Evolutionary conservation across 2,113 vertebrate species (phyloP), one percentile per base, ranked within the genome.

Genomic region (Crypturellus undulatus): DNA sequence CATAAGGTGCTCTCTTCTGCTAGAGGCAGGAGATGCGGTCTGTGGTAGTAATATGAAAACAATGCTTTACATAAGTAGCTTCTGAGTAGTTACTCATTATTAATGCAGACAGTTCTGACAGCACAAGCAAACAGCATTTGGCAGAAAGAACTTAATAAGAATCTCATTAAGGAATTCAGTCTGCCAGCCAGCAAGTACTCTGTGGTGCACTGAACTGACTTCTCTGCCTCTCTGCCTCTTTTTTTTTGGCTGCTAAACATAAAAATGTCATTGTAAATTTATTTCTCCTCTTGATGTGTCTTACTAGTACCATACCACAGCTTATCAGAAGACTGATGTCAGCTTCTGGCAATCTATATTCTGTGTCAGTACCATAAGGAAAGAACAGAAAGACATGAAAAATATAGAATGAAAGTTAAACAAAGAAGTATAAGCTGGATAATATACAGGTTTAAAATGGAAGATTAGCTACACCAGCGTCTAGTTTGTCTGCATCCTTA

Each of bases 91-190:
- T 82, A 65, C 60, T 96, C 68, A 72, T 97, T 96, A 96, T 92
- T 80, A 93, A 94, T 92, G 93, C 52, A 65, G 89, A 92, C 89
- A 87, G 40, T 89, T 96, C 84, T 88, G 94, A 95, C 81, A 94
- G 64, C 59, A 76, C 89, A 94, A 93, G 64, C 87, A 92, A 97
- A 91, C 82, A 92, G 14, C 49, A 47, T 79, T 96, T 97, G 93
- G 77, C 94, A 95, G 79, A 30, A 91, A 87, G 25, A 91, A 63
- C 85, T 95, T 95, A 93, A 43, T 87, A 88, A 79, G 40, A 45
- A 63, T 86, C 60, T 77, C 76, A 59, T 87, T 92, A 90, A 73
- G 42, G 88, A 90, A 78, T 90, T 73, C 19, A 25, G 68, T 84
- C 64, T 88, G 68, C 88, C 79, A 78, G 42, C 10, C 38, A 86